phyloP scores from a whole-genome alignment of 2,797 vertebrate genomes.

The Clamator glandarius region DNA sequence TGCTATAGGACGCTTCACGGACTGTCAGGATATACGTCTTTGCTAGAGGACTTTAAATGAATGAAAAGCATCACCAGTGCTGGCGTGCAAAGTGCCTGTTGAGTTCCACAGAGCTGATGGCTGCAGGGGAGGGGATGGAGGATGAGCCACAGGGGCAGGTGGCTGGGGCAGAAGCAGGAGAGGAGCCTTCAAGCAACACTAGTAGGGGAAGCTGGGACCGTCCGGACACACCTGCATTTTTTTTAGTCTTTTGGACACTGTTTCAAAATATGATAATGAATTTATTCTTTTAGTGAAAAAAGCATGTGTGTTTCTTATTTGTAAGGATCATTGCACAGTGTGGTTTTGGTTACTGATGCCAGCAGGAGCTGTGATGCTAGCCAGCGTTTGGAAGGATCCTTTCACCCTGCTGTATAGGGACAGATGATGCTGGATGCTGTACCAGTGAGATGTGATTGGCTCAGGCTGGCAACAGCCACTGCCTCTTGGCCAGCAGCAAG shows the following conservation, averaged over 20 bases:
- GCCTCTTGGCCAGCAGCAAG: background rate
- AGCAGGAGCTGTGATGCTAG: background rate
- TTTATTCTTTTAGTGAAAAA: background rate
- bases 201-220: background rate
- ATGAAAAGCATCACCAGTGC: background rate
- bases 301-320: background rate
- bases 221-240: background rate
- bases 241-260: background rate
- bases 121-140: fast-evolving
- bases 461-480: background rate
- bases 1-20: fast-evolving
- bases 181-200: background rate
- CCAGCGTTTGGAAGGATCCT: background rate
- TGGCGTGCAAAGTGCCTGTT: fast-evolving
- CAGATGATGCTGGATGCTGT: background rate
- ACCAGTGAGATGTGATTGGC: background rate
- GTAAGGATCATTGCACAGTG: fast-evolving
- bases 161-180: background rate
- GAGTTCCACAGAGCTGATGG: fast-evolving
- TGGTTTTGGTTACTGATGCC: background rate
- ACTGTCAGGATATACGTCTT: background rate
- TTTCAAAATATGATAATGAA: background rate
- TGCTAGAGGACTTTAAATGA: background rate
- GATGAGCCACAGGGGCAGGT: fast-evolving
- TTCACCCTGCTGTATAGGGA: background rate